Percentiles rank a stretch among this genome's conserved stretches.
Conservation (phyloP, 2,888 invertebrate species). For the Dryococelus australis region DNA sequence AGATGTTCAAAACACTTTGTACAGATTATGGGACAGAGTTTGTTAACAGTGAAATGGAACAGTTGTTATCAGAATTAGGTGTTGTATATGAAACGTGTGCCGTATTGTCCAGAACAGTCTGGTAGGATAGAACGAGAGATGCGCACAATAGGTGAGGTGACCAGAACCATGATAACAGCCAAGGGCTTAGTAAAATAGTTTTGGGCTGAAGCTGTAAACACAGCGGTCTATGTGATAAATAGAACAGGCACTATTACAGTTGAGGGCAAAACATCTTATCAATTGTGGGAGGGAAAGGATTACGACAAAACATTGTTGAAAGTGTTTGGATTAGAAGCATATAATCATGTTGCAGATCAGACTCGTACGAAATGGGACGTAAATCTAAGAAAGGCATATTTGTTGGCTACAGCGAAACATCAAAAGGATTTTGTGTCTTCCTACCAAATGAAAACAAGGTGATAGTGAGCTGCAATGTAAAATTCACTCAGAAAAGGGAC, state of each 20-base stretch:
- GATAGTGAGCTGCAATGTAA: too few relatives aligned
- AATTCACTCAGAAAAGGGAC: too few relatives aligned
- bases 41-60: too few relatives aligned
- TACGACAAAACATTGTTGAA: slow-evolving; percentile 1
- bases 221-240: background rate
- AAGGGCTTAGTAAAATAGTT: background rate
- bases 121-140: background rate
- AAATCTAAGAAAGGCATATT: background rate
- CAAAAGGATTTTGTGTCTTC: too few relatives aligned
- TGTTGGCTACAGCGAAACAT: too few relatives aligned
- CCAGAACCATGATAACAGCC: background rate
- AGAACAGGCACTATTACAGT: background rate
- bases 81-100: background rate
- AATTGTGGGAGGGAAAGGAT: background rate
- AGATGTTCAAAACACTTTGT: too few relatives aligned
- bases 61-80: too few relatives aligned
- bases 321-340: too few relatives aligned
- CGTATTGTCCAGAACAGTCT: background rate
- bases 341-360: background rate
- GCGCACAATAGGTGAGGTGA: background rate
- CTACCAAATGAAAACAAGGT: too few relatives aligned
- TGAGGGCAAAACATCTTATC: background rate
- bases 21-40: too few relatives aligned
- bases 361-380: background rate
- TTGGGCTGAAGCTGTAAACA: too few relatives aligned